These are phyloP conservation scores for Watsonalla cultraria DNA, from an alignment of 2,888 invertebrate species.

Conservation along the genomic window DNA sequence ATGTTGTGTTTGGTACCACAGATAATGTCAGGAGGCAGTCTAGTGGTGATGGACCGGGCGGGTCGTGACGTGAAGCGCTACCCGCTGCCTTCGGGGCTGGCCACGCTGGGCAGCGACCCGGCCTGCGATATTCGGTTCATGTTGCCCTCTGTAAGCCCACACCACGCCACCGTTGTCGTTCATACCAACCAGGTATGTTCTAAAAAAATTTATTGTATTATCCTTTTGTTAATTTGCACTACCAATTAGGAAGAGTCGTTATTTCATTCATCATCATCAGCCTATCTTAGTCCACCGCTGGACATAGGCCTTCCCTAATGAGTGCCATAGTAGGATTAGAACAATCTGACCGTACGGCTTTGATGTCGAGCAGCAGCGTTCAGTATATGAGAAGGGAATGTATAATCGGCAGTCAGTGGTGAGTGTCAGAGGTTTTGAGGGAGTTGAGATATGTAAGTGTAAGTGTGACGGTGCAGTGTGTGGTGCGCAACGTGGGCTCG, in stretches of 20 bases:
- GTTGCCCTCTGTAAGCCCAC: constrained; percentile 47
- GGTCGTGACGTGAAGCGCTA: constrained; percentile 57
- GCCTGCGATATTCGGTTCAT: constrained; percentile 60
- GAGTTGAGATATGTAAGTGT: not conserved
- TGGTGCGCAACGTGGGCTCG: constrained; percentile 60
- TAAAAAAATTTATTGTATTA: not conserved
- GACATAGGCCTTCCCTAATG: no score
- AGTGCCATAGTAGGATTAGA: no score
- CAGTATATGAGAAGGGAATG: no score
- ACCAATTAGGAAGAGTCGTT: no score
- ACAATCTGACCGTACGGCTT: no score
- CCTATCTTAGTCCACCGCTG: no score
- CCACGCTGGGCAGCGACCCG: constrained; percentile 56
- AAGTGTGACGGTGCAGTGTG: constrained; percentile 43
- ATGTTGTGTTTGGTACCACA: not conserved
- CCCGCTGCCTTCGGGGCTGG: constrained; percentile 47
- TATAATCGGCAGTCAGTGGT: no score
- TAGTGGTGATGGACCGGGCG: constrained; percentile 59
- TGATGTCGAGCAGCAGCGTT: no score
- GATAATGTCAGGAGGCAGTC: constrained; percentile 56
- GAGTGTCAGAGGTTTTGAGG: not conserved
- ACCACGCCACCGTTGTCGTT: constrained; percentile 64
- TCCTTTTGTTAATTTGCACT: not conserved
- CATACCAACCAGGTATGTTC: constrained; percentile 49
- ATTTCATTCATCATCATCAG: no score